A percentile compares a stretch with the other conserved stretches of the same genome.
phyloP scores from a whole-genome alignment of 2,113 vertebrate species.

The Hypomesus transpacificus region DNA sequence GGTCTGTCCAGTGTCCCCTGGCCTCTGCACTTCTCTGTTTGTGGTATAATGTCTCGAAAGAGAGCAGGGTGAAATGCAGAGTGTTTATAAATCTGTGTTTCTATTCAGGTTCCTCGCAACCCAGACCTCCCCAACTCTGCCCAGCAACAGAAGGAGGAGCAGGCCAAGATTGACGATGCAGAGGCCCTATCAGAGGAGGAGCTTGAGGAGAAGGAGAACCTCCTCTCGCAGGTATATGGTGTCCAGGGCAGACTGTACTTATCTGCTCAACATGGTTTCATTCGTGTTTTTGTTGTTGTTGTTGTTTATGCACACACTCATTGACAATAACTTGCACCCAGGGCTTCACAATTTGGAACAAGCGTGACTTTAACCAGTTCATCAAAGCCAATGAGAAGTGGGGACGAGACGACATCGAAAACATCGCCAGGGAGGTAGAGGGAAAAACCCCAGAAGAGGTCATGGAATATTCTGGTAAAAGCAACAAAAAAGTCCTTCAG shows the following conservation, averaged over 20 bases:
- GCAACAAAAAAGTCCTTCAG: neutral
- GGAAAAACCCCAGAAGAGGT: constrained; percentile 98
- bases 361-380: constrained; percentile 99
- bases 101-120: constrained; percentile 87
- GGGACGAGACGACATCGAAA: constrained; percentile 98
- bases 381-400: constrained; percentile 99
- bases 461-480: constrained; percentile 95
- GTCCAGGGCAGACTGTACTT: neutral
- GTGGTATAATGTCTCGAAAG: neutral
- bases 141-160: constrained; percentile 93
- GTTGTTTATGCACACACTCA: neutral
- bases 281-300: neutral
- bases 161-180: constrained; percentile 95
- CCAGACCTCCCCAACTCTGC: constrained; percentile 92
- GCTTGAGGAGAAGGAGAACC: constrained; percentile 95
- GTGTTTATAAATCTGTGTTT: constrained; percentile 3
- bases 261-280: neutral
- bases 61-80: neutral
- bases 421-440: constrained; percentile 96
- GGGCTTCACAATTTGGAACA: constrained; percentile 99
- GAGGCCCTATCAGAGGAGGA: constrained; percentile 95
- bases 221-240: constrained; percentile 87
- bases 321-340: constrained; percentile 43
- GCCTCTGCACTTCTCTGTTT: neutral
- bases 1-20: constrained; percentile 62